Base-by-base conservation (phyloP, 2,797 vertebrate genomes). In the Erpetoichthys calabaricus region DNA sequence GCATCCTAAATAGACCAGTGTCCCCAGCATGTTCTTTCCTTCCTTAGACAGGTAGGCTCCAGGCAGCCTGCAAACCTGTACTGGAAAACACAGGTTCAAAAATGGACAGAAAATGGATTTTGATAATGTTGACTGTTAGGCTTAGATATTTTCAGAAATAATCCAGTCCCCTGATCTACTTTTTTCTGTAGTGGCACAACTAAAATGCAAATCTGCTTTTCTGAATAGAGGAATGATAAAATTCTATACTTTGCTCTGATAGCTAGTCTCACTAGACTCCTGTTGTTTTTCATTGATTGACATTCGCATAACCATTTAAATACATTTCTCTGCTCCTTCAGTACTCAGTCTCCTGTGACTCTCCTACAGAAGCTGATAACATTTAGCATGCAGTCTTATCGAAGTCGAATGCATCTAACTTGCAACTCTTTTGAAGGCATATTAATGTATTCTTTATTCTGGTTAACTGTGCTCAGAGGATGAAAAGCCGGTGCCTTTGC, bases 331-430 rank as follows among this genome's bases (percentile, higher is more conserved):
- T 43, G 64, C 64, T 70, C 59, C 57, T 61, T 56, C 44, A 57
- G 65, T 61, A 60, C 59, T 60, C 54, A 44, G 42, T 76, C 73
- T 72, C 70, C 64, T 71, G 70, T 70, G 70, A 66, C 67, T 63
- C 57, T 65, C 6, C 53, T 42, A 54, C 41, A 54, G 10, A 7
- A 42, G 41, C 53, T 58, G 72, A 78, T 79, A 79, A 79, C 77
- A 80, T 83, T 80, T 75, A 78, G 79, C 73, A 62, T 64, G 68
- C 70, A 74, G 72, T 68, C 74, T 79, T 81, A 80, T 83, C 78
- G 75, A 42, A 63, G 63, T 59, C 60, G 55, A 60, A 64, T 61
- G 44, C 60, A 72, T 44, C 63, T 52, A 64, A 62, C 62, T 50
- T 47, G 53, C 58, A 56, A 65, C 55, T 7, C 68, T 65, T 56